Base-by-base conservation (phyloP, 2,113 vertebrate species). In the Neoarius graeffei region DNA sequence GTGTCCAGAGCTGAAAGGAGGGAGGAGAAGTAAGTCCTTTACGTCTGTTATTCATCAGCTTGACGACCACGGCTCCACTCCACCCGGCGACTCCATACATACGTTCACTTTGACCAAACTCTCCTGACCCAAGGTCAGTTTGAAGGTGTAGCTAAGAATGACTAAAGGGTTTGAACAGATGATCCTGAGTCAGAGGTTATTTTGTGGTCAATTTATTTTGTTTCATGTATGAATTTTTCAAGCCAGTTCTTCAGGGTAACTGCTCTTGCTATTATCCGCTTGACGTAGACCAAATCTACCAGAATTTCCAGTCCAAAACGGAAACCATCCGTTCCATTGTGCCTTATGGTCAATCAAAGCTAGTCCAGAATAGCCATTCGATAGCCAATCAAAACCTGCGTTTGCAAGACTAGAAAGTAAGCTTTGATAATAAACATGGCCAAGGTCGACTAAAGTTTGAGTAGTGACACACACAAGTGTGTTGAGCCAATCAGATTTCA, bases 41-140 rank as follows among this genome's bases (percentile, higher is more conserved):
- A 76, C 82, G 76, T 66, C 52, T 87, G 87, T 85, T 81, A 77
- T 85, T 85, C 86, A 85, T 87, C 83, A 80, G 56, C 27, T 42
- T 64, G 83, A 85, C 82, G 85, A 71, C 54, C 81, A 14, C 50
- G 54, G 42, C 84, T 86, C 84, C 66, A 50, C n/a, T 80, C 82
- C 64, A 81, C 88, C 48, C 67, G 14, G 30, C 69, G 76, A 56
- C 62, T 89, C 57, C 62, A 56, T n/a, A 27, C 35, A 52, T 62
- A 15, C 13, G 3, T 20, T 50, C 7, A 79, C 13, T 54, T 77
- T 57, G 62, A 10, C 64, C 64, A 84, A 84, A 56, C n/a, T 42
- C 17, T 76, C 35, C 30, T 62, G 69, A 85, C 84, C 71, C 4
- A 4, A 62, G 71, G 69, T 76, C 84, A n/a, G 48, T 64, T 57